These are phyloP conservation scores for Coptodon bakossiorum DNA, from an alignment of 2,113 vertebrate genomes.

Conservation along the genomic window DNA sequence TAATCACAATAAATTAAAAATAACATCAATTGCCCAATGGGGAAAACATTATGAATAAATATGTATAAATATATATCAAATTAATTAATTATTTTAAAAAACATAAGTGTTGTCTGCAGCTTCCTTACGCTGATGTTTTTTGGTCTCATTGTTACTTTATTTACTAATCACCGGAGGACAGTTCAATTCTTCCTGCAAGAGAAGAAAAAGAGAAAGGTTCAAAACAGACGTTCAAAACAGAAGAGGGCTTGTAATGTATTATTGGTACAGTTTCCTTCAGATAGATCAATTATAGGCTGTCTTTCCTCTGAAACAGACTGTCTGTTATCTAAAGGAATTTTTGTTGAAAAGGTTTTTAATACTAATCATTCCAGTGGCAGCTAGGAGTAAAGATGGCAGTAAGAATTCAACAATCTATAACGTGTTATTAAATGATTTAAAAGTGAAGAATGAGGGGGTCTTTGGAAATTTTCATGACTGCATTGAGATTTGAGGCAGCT, in stretches of 20 bases:
- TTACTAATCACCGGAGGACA: neutral
- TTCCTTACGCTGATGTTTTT: neutral
- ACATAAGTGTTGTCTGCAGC: neutral
- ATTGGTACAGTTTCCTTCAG: neutral
- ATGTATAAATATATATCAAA: neutral
- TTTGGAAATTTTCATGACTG: neutral
- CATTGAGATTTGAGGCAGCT: neutral
- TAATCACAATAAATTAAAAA: neutral
- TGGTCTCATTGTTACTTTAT: neutral
- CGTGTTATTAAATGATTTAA: rapidly evolving
- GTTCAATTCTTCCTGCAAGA: neutral
- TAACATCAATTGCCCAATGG: neutral
- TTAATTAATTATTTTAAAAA: neutral
- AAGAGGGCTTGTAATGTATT: neutral
- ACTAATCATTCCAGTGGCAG: neutral
- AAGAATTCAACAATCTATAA: neutral
- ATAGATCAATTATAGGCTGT: neutral
- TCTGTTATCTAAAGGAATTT: neutral
- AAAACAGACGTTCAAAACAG: neutral
- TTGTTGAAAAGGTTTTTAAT: neutral
- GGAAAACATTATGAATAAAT: neutral
- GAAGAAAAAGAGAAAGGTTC: neutral
- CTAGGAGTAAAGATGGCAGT: neutral
- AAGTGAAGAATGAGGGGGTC: neutral
- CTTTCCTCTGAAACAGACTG: neutral